Evolutionary conservation across 2,888 invertebrate genomes (phyloP).

Genomic region (Aleiodes alternator): DNA sequence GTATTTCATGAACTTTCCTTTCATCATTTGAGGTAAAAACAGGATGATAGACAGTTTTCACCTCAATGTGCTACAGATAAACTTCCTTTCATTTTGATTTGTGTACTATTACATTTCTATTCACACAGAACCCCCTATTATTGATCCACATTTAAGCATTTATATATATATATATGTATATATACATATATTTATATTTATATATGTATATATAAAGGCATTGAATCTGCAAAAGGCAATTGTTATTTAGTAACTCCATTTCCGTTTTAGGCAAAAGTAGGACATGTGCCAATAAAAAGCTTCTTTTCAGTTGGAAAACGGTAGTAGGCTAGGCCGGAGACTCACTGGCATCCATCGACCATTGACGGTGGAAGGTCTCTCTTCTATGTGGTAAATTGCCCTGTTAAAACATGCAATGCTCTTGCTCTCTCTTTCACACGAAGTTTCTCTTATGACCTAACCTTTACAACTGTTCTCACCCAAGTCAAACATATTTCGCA

Average conservation of each 20-base stretch:
- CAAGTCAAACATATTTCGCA: conserved; percentile 9
- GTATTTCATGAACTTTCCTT: conserved; percentile 2
- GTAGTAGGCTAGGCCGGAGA: background rate
- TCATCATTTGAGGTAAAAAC: conserved; percentile 7
- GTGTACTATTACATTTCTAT: background rate
- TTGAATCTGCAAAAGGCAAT: conserved; percentile 38
- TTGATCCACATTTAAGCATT: background rate
- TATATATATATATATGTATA: background rate
- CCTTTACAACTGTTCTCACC: conserved; percentile 13
- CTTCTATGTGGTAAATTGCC: conserved; percentile 43
- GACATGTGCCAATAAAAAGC: conserved; percentile 56
- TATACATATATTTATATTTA: too few species aligned
- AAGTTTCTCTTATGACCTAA: background rate
- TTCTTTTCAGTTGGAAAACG: conserved; percentile 48
- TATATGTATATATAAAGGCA: background rate
- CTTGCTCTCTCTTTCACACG: background rate
- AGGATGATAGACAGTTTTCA: background rate
- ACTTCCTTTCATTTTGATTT: conserved; percentile 3
- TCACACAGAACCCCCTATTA: background rate
- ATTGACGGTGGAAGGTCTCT: conserved; percentile 38
- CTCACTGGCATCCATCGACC: conserved; percentile 35
- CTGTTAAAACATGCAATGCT: conserved; percentile 46
- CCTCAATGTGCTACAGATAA: background rate
- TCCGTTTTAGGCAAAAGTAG: conserved; percentile 54
- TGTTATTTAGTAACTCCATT: conserved; percentile 60